Conservation (phyloP, 1,140 invertebrate species). For the Papilio glaucus region DNA sequence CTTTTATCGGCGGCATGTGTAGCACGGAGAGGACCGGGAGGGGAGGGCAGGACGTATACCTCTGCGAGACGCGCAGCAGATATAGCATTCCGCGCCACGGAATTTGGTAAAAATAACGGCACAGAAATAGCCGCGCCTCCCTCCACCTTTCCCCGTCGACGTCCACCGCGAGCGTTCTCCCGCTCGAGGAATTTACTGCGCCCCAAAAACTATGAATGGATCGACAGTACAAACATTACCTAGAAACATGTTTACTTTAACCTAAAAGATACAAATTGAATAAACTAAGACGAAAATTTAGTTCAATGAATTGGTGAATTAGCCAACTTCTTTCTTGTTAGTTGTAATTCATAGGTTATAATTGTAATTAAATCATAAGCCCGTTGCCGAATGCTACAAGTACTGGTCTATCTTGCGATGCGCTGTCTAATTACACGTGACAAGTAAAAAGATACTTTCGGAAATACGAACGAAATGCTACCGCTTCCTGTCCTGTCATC, state of each 20-base stretch:
- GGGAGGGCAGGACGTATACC: not conserved
- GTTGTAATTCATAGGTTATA: too few species aligned
- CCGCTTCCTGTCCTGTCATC: not conserved
- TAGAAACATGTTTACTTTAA: not conserved
- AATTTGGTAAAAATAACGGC: constrained; percentile 31
- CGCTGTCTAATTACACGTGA: not conserved
- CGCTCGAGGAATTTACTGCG: constrained; percentile 18
- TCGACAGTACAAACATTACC: not conserved
- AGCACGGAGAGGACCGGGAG: not conserved
- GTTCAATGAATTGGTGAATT: not conserved
- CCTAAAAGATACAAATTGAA: constrained; percentile 15
- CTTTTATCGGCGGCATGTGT: not conserved
- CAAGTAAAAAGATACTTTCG: not conserved
- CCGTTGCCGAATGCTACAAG: not conserved
- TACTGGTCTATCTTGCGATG: not conserved
- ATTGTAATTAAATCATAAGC: too few species aligned
- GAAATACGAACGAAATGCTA: not conserved
- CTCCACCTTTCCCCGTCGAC: not conserved
- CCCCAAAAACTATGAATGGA: constrained; percentile 30
- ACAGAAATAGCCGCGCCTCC: constrained; percentile 23
- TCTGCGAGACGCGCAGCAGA: constrained; percentile 22
- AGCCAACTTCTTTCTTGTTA: too few species aligned
- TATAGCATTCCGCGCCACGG: constrained; percentile 28
- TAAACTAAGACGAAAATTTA: not conserved
- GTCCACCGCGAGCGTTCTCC: constrained; percentile 7